Conservation (phyloP, 2,888 invertebrate species). For the Melikaiella ostensackeni region DNA sequence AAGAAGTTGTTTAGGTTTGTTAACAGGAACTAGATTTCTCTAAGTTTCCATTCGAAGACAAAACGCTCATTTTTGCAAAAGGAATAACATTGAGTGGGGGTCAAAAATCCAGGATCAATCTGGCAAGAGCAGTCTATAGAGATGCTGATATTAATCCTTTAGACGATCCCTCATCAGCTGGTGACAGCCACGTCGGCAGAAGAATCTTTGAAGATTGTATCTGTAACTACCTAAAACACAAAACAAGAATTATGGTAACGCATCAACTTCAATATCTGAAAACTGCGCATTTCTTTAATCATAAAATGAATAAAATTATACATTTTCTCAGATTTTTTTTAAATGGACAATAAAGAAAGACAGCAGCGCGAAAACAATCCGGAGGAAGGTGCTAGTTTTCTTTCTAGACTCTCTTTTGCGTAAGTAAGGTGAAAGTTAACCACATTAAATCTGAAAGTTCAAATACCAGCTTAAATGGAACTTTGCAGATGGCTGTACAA, state of each 20-base stretch:
- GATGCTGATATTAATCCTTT: slow-evolving; percentile 87
- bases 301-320: no score
- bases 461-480: not conserved
- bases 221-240: slow-evolving; percentile 39
- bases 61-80: slow-evolving; percentile 88
- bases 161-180: slow-evolving; percentile 88
- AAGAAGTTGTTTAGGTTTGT: slow-evolving; percentile 82
- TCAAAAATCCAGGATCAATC: slow-evolving; percentile 88
- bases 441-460: not conserved
- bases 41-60: slow-evolving; percentile 85
- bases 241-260: slow-evolving; percentile 47
- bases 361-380: slow-evolving; percentile 6
- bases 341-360: slow-evolving; percentile 3
- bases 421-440: not conserved
- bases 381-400: not conserved
- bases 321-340: not conserved
- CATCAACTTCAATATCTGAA: slow-evolving; percentile 89
- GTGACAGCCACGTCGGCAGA: slow-evolving; percentile 84
- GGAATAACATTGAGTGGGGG: slow-evolving; percentile 90
- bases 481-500: slow-evolving; percentile 84
- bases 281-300: slow-evolving; percentile 74
- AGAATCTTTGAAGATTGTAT: slow-evolving; percentile 79
- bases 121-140: slow-evolving; percentile 85
- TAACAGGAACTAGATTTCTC: slow-evolving; percentile 86
- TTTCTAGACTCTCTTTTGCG: not conserved